These are phyloP conservation scores for Eristalis intricaria DNA, from an alignment of 2,888 invertebrate species.

Conservation along the genomic window DNA sequence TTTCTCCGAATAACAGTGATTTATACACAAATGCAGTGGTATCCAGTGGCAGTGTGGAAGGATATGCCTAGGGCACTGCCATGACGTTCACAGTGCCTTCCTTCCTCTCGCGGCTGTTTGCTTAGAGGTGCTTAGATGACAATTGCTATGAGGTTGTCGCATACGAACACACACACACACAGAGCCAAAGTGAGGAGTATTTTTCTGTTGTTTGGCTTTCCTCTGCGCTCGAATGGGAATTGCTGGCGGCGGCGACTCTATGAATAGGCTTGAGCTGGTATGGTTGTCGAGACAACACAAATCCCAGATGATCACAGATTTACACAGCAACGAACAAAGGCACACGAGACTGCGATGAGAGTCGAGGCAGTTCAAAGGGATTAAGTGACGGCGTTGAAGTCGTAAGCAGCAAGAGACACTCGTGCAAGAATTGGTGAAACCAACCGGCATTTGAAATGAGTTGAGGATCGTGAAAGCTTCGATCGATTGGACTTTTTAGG, in stretches of 20 bases:
- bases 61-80: constrained; percentile 29
- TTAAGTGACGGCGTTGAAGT: background rate
- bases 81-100: constrained; percentile 38
- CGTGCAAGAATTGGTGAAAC: background rate
- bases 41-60: constrained; percentile 14
- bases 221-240: background rate
- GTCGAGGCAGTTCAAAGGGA: background rate
- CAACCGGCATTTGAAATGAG: too few relatives aligned
- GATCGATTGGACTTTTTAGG: too few relatives aligned
- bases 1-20: constrained; percentile 62
- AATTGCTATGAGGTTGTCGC: constrained; percentile 29
- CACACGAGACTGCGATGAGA: too few relatives aligned
- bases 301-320: background rate
- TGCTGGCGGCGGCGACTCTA: background rate
- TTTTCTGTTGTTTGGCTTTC: constrained; percentile 1
- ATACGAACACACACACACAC: background rate
- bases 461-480: too few relatives aligned
- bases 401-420: background rate
- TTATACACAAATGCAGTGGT: constrained; percentile 32
- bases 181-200: background rate
- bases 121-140: constrained; percentile 44
- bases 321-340: background rate
- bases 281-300: background rate
- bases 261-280: background rate
- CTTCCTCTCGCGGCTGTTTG: constrained; percentile 10